Evolutionary conservation across 2,888 invertebrate genomes (phyloP).

Genomic region (Idaea straminata): DNA sequence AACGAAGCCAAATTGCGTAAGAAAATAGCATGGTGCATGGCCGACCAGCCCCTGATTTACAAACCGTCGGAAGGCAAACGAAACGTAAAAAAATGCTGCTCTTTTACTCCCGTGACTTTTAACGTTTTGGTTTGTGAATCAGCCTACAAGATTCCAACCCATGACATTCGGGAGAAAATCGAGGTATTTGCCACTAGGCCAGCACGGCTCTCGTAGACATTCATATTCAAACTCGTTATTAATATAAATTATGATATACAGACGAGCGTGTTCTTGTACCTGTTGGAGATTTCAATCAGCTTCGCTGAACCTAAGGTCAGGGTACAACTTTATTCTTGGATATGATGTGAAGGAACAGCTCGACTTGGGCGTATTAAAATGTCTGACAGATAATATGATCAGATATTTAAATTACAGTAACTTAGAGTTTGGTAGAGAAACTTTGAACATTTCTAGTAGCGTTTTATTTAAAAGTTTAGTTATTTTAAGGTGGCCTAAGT

Average conservation of each 20-base stretch:
- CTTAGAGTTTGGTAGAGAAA: neutral
- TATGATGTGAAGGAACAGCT: slow-evolving; percentile 18
- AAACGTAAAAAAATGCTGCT: too few species aligned
- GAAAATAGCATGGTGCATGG: too few species aligned
- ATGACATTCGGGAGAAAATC: too few species aligned
- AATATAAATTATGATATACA: neutral
- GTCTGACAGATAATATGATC: neutral
- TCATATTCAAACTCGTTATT: neutral
- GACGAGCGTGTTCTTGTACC: neutral
- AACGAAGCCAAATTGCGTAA: too few species aligned
- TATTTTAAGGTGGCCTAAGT: too few species aligned
- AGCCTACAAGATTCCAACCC: too few species aligned
- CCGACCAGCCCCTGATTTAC: too few species aligned
- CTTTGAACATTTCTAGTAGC: neutral
- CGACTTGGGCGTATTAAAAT: slow-evolving; percentile 9
- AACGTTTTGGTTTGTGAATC: too few species aligned
- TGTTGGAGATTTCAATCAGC: slow-evolving; percentile 29
- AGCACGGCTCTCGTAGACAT: neutral
- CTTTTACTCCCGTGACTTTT: too few species aligned
- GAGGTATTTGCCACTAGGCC: neutral
- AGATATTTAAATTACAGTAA: neutral
- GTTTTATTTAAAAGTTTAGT: neutral
- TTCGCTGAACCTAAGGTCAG: slow-evolving; percentile 31
- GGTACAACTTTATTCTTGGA: slow-evolving; percentile 30
- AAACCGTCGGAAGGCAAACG: too few species aligned